These are phyloP conservation scores for Agrypnia vestita DNA, from an alignment of 1,140 invertebrate species.

Conservation along the genomic window DNA sequence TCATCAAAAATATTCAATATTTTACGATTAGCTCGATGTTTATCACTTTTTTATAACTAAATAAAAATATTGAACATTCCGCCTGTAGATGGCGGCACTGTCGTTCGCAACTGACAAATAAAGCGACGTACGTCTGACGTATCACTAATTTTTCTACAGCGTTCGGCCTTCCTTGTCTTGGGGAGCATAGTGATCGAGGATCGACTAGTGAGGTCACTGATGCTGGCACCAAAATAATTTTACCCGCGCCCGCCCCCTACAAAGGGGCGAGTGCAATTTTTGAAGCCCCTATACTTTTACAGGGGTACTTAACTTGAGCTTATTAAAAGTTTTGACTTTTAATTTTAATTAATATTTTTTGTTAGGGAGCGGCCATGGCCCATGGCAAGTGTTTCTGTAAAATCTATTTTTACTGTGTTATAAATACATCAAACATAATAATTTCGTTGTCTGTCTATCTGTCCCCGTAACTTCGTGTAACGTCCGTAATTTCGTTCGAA, in stretches of 20 bases:
- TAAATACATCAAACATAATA: no score
- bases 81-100: constrained; percentile 21
- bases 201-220: constrained; percentile 80
- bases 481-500: no score
- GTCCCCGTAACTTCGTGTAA: no score
- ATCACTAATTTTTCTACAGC: constrained; percentile 12
- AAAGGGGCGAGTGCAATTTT: constrained; percentile 78
- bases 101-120: background rate
- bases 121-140: background rate
- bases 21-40: no score
- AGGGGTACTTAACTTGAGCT: constrained; percentile 65
- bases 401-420: no score
- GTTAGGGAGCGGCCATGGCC: no score
- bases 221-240: constrained; percentile 76
- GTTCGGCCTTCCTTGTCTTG: constrained; percentile 75
- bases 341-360: no score
- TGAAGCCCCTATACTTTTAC: constrained; percentile 78
- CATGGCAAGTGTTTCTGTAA: no score
- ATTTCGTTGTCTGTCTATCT: no score
- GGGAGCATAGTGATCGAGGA: constrained; percentile 82
- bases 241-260: constrained; percentile 73
- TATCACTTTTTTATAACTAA: no score
- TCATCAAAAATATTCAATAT: no score
- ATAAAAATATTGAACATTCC: background rate
- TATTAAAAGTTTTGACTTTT: no score